Base-by-base conservation (phyloP, 2,888 invertebrate species). In the Oscheius myriophilus region DNA sequence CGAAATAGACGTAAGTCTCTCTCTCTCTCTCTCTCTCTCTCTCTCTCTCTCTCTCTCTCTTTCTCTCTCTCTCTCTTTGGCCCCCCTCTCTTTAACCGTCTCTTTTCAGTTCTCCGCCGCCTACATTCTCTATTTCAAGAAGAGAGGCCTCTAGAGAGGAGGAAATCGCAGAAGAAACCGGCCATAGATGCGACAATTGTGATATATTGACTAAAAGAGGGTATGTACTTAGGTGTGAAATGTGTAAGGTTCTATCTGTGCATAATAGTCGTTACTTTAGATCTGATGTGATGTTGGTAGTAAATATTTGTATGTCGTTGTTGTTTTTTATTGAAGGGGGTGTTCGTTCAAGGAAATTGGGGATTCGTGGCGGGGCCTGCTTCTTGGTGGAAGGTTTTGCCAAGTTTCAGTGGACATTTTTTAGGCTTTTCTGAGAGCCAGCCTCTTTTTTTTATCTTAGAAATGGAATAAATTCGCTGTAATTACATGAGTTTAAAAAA, bases 1-100 rank as follows among this genome's bases (percentile, higher is more conserved):
- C n/a, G 49, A 61, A 25, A 66, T 80, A 33, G 71, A 77, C 62
- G 80, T 79, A 49, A 62, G 70, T 61, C 66, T 52, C 26, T 11
- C 51, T 52, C 21, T 63, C 41, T 45, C 26, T 61, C 7, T 11
- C n/a, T 21, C 18, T 18, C 18, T 49, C 18, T 18, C n/a, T n/a
- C 49, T n/a, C 21, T 49, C 21, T 49, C 49, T 49, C 21, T n/a
- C 21, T 49, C n/a, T 18, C 11, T 18, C n/a, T n/a, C 49, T 49
- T 11, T 18, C 49, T 49, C 9, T 49, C 18, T 49, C n/a, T 49
- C 3, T 49, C 21, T 49, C 49, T 49, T n/a, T n/a, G n/a, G n/a
- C n/a, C 18, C 6, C n/a, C 11, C 49, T 18, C 49, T 4, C 21
- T n/a, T 49, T 9, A 49, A 18, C 9, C 21, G 11, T 2, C 0